Evolutionary conservation across 2,113 vertebrate species (phyloP), one percentile per base, ranked within the genome.

Genomic region (Neotoma lepida): DNA sequence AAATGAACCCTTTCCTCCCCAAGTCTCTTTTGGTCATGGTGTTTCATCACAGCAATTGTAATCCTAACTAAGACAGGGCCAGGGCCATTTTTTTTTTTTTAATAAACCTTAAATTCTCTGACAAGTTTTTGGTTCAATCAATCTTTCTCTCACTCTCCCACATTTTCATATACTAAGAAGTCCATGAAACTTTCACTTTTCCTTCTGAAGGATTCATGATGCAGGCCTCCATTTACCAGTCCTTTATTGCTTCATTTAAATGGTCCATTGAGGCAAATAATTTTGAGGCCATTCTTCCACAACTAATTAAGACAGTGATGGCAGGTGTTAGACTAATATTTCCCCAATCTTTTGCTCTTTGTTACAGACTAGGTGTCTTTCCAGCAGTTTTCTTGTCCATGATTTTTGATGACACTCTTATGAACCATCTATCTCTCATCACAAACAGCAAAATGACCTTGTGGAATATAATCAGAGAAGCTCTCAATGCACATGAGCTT

Each of bases 401-500:
- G 10, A 5, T 35, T 86, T 86, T 51, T 86, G 6, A 51, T 51
- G 18, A 15, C 17, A 24, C 1, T 0, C 10, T 3, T 64, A 33
- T 2, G 4, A 14, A n/a, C 10, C 17, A 33, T 20, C 28, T 66
- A 46, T 64, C 2, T 33, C 10, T 66, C 18, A 63, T 84, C 17
- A 64, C 44, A 41, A 61, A 46, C 54, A 46, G 26, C 22, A 64
- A 89, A 64, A 46, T 6, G 13, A 99, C 99, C 0, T 35, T 99
- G 98, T 74, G 99, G 99, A 92, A 99, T 99, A 88, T 99, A 99
- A 91, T 99, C 99, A 0, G 99, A 99, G 98, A 99, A 99, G 98
- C 99, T 99, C 98, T 99, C 99, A n/a, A 99, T 99, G 98, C 99
- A 99, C 99, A 99, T 99, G 68, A 99, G 99, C 70, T 99, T 99